These are phyloP conservation scores for Lindbergichthys nudifrons DNA, from an alignment of 2,797 vertebrate genomes.

Conservation along the genomic window DNA sequence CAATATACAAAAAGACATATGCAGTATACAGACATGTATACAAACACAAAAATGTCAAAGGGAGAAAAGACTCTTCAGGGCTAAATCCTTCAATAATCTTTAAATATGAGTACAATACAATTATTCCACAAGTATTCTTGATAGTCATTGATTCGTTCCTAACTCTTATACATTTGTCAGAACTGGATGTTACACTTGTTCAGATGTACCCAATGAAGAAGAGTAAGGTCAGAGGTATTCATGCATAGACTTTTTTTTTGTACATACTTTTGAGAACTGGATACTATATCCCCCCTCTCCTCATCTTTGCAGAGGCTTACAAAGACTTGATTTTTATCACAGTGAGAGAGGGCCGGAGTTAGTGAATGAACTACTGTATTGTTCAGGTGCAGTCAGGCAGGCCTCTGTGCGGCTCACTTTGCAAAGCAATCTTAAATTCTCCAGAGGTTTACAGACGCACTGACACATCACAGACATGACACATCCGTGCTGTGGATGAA, in stretches of 20 bases:
- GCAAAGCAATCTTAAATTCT: conserved; percentile 63
- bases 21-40: no score
- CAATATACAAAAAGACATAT: no score
- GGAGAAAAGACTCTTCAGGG: no score
- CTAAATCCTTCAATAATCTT: no score
- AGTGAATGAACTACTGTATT: conserved; percentile 77
- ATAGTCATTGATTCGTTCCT: no score
- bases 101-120: no score
- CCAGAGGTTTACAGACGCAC: conserved; percentile 47
- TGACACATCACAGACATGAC: conserved; percentile 54
- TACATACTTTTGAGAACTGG: conserved; percentile 26
- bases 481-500: conserved; percentile 40
- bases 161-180: no score
- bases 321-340: conserved; percentile 73
- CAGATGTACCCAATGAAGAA: no score
- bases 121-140: no score
- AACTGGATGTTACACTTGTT: no score
- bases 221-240: background rate
- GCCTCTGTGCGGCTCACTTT: conserved; percentile 58
- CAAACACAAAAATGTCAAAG: no score
- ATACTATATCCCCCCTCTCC: conserved; percentile 30
- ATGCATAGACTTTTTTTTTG: conserved; percentile 30
- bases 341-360: conserved; percentile 41
- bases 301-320: conserved; percentile 56
- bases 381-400: conserved; percentile 69